Evolutionary conservation across 2,113 vertebrate genomes (phyloP), one percentile per base, ranked within the genome.

Genomic region (Pithys albifrons): DNA sequence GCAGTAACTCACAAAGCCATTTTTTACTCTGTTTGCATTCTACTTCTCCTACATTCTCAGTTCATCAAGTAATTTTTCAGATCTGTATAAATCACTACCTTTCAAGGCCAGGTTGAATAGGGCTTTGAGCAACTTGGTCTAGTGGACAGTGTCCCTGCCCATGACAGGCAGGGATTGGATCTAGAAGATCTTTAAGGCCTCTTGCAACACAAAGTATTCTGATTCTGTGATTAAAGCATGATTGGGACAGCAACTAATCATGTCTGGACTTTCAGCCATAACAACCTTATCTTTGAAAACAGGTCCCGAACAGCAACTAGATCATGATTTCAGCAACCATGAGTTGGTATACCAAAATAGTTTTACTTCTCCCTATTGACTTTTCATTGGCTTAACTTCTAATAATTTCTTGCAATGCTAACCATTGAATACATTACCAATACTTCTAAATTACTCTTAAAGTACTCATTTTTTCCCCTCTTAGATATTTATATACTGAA

Each of bases 401-500:
- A 92, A 90, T 76, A 1, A 70, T 71, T 91, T 95, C 35, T 54
- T 89, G 78, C 46, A 78, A 59, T n/a, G n/a, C 70, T 90, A 85
- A 71, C 57, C n/a, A 27, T 41, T 93, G 84, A 96, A 87, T 92
- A 84, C 19, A 54, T 92, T 86, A 74, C 55, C 45, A 84, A 49
- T 83, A 88, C 45, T 64, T 87, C 72, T 88, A 93, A 89, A 94
- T 94, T 94, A 87, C 57, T 31, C 81, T 65, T 64, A 65, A 35
- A 73, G 14, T 46, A 72, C 12, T 61, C 1, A n/a, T 73, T 48
- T 67, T 79, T 48, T 25, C 3, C 9, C 14, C 10, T 62, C 51
- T 79, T 86, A 85, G 51, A 95, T 94, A 94, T 96, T 96, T 96
- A 96, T 80, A 82, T 18, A 43, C 11, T 57, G 85, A 96, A 97